Conservation (phyloP, 2,888 invertebrate species). For the Eulithis testata region DNA sequence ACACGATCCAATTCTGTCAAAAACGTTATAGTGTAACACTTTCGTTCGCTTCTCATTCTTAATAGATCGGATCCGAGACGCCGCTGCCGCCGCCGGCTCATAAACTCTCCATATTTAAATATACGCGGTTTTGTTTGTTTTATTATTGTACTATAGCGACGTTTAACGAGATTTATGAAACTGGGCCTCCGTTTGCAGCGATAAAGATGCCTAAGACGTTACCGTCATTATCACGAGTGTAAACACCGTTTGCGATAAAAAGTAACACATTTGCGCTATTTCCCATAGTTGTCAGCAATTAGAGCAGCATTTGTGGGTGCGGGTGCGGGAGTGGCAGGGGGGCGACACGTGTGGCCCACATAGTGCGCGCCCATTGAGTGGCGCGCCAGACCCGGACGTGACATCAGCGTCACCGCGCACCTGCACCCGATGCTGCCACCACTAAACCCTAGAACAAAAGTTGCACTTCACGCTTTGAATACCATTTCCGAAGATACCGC, state of each 20-base stretch:
- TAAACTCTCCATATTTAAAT: slow-evolving; percentile 36
- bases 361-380: slow-evolving; percentile 73
- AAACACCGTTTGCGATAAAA: slow-evolving; percentile 71
- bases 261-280: slow-evolving; percentile 75
- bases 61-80: slow-evolving; percentile 53
- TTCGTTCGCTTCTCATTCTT: slow-evolving; percentile 58
- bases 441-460: slow-evolving; percentile 28
- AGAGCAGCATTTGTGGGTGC: slow-evolving; percentile 67
- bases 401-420: slow-evolving; percentile 65
- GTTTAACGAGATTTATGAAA: slow-evolving; percentile 40
- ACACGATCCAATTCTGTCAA: slow-evolving; percentile 72
- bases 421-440: slow-evolving; percentile 52
- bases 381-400: slow-evolving; percentile 66
- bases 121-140: slow-evolving; percentile 36
- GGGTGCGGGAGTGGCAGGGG: slow-evolving; percentile 43
- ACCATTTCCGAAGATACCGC: not conserved
- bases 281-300: slow-evolving; percentile 81
- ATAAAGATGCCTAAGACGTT: slow-evolving; percentile 54
- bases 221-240: slow-evolving; percentile 67
- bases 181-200: slow-evolving; percentile 40
- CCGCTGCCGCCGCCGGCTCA: slow-evolving; percentile 29
- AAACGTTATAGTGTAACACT: slow-evolving; percentile 57
- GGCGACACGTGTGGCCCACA: slow-evolving; percentile 81
- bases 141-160: slow-evolving; percentile 44
- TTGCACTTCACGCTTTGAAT: slow-evolving; percentile 6